Percentiles rank a stretch among this genome's conserved stretches.
These are phyloP conservation scores for Galemys pyrenaicus DNA, from an alignment of 2,113 vertebrate species.

Conservation along the genomic window DNA sequence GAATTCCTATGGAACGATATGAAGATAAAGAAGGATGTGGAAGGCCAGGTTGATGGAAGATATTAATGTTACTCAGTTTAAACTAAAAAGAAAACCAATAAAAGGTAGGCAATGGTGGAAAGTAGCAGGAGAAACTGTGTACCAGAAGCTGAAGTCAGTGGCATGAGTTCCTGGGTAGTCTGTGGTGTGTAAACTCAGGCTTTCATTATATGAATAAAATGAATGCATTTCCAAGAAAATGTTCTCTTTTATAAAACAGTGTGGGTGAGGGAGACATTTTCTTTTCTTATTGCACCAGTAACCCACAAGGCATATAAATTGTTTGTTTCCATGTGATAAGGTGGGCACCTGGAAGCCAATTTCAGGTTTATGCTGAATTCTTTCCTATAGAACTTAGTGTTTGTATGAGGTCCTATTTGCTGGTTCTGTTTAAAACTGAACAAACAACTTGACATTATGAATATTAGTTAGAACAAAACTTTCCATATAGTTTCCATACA, in stretches of 20 bases:
- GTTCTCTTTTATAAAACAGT: not conserved
- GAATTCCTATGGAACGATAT: not conserved
- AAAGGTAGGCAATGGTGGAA: not conserved
- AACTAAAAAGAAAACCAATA: not conserved
- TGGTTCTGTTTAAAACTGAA: conserved; percentile 11
- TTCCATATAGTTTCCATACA: too few relatives aligned
- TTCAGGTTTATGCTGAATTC: not conserved
- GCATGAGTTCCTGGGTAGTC: not conserved
- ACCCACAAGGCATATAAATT: not conserved
- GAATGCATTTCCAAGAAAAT: conserved; percentile 27
- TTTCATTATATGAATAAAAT: not conserved
- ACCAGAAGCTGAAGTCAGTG: not conserved
- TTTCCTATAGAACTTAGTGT: not conserved
- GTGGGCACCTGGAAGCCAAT: not conserved
- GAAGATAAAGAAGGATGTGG: not conserved
- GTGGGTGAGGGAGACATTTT: conserved; percentile 12
- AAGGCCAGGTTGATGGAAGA: not conserved
- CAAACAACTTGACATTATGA: not conserved
- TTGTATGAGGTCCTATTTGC: not conserved
- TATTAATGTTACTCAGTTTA: not conserved
- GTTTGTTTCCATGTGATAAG: not conserved
- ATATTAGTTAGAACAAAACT: not conserved
- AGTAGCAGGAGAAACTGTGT: not conserved
- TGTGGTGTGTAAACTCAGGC: not conserved
- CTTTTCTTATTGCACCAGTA: not conserved